These are phyloP conservation scores for Lutjanus argentimaculatus DNA, from an alignment of 2,797 vertebrate genomes.

Conservation along the genomic window DNA sequence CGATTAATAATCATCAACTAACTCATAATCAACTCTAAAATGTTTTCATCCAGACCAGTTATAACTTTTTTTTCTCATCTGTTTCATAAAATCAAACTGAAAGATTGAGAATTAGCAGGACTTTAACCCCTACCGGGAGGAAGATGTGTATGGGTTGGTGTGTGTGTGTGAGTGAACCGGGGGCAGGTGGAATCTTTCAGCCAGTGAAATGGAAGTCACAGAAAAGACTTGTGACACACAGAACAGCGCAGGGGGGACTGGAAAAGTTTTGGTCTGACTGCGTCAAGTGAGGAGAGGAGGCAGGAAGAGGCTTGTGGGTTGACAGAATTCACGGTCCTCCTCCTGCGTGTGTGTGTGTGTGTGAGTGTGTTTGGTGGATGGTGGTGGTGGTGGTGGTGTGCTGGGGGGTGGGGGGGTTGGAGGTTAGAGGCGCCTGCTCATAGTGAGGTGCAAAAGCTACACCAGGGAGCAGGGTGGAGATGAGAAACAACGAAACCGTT, in stretches of 20 bases:
- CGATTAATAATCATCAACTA: no score
- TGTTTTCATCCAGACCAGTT: background rate
- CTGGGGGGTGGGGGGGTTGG: conserved; percentile 12
- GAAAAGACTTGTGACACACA: conserved; percentile 54
- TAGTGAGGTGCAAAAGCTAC: conserved; percentile 73
- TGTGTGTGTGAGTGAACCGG: conserved; percentile 16
- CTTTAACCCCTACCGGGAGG: no score
- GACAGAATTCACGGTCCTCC: conserved; percentile 71
- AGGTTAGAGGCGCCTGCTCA: conserved; percentile 67
- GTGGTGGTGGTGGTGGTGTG: conserved; percentile 2
- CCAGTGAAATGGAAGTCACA: conserved; percentile 51
- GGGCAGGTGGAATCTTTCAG: conserved; percentile 73
- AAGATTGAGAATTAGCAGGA: background rate
- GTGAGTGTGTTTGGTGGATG: conserved; percentile 22
- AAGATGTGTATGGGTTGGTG: background rate
- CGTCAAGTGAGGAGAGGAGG: conserved; percentile 74
- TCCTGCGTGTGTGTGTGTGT: conserved; percentile 42
- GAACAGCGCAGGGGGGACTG: conserved; percentile 46
- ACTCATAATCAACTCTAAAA: no score
- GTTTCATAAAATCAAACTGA: conserved; percentile 15
- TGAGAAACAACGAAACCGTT: conserved; percentile 86
- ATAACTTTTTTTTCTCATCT: background rate
- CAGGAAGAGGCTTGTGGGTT: conserved; percentile 88
- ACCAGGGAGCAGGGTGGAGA: conserved; percentile 86
- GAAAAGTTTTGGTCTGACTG: conserved; percentile 76